phyloP scores from a whole-genome alignment of 2,888 invertebrate genomes.

The Leucophora obtusa region DNA sequence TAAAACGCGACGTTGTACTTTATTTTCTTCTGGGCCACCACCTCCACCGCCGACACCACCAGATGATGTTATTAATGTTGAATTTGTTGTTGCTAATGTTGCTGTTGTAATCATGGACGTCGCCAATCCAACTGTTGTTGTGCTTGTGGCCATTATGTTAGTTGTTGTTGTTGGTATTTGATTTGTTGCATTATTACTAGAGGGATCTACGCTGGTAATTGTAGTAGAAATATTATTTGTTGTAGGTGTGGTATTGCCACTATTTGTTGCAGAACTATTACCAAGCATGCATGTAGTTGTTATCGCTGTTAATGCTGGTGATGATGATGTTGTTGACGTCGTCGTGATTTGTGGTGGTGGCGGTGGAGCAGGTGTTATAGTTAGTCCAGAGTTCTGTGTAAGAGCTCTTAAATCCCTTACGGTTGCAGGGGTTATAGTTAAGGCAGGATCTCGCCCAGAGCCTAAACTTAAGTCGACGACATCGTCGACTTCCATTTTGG shows the following conservation, averaged over 20 bases:
- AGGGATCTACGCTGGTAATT: constrained; percentile 59
- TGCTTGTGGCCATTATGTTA: constrained; percentile 44
- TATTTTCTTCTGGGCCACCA: constrained; percentile 72
- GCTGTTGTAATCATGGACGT: constrained; percentile 28
- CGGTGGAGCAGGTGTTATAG: constrained; percentile 83
- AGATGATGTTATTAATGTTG: constrained; percentile 46
- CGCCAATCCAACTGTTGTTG: constrained; percentile 34
- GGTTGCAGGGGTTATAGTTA: constrained; percentile 77
- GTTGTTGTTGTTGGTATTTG: constrained; percentile 44
- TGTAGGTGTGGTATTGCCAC: constrained; percentile 67
- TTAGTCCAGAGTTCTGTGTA: constrained; percentile 82
- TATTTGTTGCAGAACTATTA: constrained; percentile 24
- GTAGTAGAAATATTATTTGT: constrained; percentile 63
- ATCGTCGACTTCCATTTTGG: constrained; percentile 93
- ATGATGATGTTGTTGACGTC: constrained; percentile 9
- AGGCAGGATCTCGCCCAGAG: constrained; percentile 77
- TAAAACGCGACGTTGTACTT: constrained; percentile 83
- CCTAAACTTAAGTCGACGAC: constrained; percentile 91
- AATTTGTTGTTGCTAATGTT: constrained; percentile 43
- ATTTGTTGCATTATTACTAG: constrained; percentile 42
- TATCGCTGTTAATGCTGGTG: constrained; percentile 43
- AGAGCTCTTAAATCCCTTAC: constrained; percentile 81
- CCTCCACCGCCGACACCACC: constrained; percentile 7
- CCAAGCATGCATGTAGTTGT: constrained; percentile 9
- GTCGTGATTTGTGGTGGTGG: constrained; percentile 66